Evolutionary conservation across 2,888 invertebrate genomes (phyloP), one percentile per base, ranked within the genome.

Genomic region (Stramonita haemastoma): DNA sequence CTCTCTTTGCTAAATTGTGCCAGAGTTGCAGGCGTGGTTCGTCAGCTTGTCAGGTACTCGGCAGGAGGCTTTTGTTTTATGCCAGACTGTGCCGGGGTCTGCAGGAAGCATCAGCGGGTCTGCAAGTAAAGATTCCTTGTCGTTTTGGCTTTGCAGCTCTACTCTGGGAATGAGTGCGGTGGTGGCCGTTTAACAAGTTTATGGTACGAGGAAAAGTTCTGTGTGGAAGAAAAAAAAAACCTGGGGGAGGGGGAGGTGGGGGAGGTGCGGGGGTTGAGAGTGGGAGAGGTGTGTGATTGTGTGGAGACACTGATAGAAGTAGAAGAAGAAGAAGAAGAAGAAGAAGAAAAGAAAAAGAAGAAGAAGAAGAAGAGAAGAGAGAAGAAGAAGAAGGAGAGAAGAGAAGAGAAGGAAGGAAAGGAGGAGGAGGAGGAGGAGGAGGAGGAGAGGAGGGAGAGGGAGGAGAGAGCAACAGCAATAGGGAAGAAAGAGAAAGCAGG

Each of bases 161-260:
- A n/a, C 73, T n/a, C 73, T 26, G 73, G 11, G 73, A 73, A n/a
- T 13, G 73, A 73, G 73, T 13, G 73, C 73, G 73, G 73, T 73
- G 73, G 73, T n/a, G 73, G 73, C n/a, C 73, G n/a, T 73, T 73
- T 73, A 73, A n/a, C 73, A 73, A 73, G 73, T 73, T 73, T 73
- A 73, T 73, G 73, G n/a, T 22, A 13, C 73, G 26, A n/a, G 73
- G 0, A 73, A n/a, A n/a, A n/a, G n/a, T 1, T 13, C 1, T 15
- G 60, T 15, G 60, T 4, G 13, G 13, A 22, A 19, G 60, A 60
- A 19, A 19, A 22, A 17, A 17, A 57, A 57, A 57, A 57, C 57
- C 57, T 5, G 73, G 22, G 73, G n/a, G 73, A 26, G 73, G 73
- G 4, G n/a, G n/a, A 13, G n/a, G 5, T 8, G n/a, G 73, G 4